Base-by-base conservation (phyloP, 2,113 vertebrate genomes). In the Aepyceros melampus region DNA sequence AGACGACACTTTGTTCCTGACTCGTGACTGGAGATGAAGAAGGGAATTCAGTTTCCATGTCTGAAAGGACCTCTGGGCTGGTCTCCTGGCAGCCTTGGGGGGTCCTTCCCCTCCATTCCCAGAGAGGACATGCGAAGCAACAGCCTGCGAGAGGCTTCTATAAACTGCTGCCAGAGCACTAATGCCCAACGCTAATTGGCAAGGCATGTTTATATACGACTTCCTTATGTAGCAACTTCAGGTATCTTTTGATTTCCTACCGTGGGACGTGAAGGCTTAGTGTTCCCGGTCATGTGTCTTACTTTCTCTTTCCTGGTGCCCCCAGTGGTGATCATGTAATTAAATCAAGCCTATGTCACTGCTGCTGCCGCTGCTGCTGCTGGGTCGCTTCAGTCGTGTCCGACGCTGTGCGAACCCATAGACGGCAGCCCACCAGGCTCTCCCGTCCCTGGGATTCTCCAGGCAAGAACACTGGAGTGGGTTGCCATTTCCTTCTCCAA, bases 21-120 rank as follows among this genome's bases (percentile, higher is more conserved):
- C 33, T 29, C 14, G 3, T 56, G 36, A 95, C 92, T 94, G 33
- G 17, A 93, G 96, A 94, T 95, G 85, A 82, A 4, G 23, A 17
- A 9, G 93, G 89, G 96, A 91, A 81, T 83, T 86, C 31, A 5
- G 43, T 55, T 64, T 79, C 81, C 19, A 3, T 55, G 51, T 91
- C 49, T 47, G 85, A 84, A 87, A 78, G 67, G 60, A 14, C 67
- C n/a, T 87, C 47, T 1, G 31, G 33, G 51, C 10, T 19, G 7
- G 43, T 64, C 81, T 47, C 49, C 11, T 13, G 11, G 67, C 36
- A 40, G 36, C n/a, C 67, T 74, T 40, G 49, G 17, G 15, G 62
- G 40, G 17, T 7, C 15, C 56, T 79, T 7, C 8, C 33, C 10
- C 62, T 47, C 47, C 49, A 4, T 43, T 43, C 51, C 74, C 14